Conservation (phyloP, 2,113 vertebrate genomes). For the Odobenus rosmarus region DNA sequence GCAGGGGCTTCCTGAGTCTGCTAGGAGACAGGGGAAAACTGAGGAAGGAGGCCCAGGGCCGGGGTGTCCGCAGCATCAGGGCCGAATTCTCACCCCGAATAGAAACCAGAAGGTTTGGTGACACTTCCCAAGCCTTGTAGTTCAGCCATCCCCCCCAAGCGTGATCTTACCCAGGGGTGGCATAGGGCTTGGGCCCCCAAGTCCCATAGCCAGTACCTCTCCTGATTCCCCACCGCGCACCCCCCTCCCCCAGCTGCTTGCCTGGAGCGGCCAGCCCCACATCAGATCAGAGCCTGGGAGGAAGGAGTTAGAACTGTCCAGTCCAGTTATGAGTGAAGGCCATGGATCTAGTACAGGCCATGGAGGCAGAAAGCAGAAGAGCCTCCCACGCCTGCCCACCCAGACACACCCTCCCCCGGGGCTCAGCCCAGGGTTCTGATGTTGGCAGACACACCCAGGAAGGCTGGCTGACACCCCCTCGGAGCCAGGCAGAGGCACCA, state of each 20-base stretch:
- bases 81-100: neutral
- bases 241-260: neutral
- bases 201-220: neutral
- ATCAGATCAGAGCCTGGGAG: slow-evolving; percentile 85
- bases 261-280: slow-evolving; percentile 78
- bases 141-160: neutral
- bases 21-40: neutral
- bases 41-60: neutral
- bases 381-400: slow-evolving; percentile 49
- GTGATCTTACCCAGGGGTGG: neutral
- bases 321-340: slow-evolving; percentile 88
- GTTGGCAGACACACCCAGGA: slow-evolving; percentile 18
- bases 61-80: neutral
- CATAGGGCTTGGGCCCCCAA: neutral
- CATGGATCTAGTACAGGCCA: slow-evolving; percentile 86
- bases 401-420: neutral
- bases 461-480: neutral
- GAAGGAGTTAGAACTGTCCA: slow-evolving; percentile 87
- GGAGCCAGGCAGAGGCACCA: slow-evolving; percentile 71
- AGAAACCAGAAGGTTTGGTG: neutral
- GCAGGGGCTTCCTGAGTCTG: neutral
- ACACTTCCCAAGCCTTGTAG: neutral
- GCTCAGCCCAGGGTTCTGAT: neutral
- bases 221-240: neutral
- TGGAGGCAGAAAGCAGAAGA: slow-evolving; percentile 76